These are phyloP conservation scores for Acleris sparsana DNA, from an alignment of 2,888 invertebrate genomes.

Conservation along the genomic window DNA sequence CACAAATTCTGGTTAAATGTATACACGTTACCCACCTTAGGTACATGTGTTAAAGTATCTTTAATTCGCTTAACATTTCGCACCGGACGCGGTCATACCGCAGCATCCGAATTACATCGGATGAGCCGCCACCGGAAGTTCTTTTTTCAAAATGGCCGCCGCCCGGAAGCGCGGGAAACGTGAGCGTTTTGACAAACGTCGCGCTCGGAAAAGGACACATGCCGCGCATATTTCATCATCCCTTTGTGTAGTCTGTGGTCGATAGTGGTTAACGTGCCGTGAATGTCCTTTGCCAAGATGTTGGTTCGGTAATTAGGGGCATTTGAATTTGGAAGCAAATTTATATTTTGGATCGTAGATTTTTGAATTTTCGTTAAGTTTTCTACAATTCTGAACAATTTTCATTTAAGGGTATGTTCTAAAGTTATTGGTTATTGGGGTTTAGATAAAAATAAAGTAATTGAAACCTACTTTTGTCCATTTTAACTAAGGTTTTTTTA, in stretches of 20 bases:
- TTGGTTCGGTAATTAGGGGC: constrained; percentile 40
- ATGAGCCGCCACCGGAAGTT: constrained; percentile 65
- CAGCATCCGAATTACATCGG: constrained; percentile 68
- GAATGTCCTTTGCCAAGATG: constrained; percentile 41
- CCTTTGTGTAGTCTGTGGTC: constrained; percentile 46
- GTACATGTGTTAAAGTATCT: constrained; percentile 54
- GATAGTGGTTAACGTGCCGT: constrained; percentile 42
- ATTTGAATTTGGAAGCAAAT: constrained; percentile 5
- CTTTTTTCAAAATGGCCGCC: constrained; percentile 79
- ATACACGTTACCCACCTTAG: constrained; percentile 19
- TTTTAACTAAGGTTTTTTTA: too few relatives aligned
- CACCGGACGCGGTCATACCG: constrained; percentile 67
- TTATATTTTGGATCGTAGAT: not conserved
- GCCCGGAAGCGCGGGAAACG: constrained; percentile 75
- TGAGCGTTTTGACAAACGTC: constrained; percentile 80
- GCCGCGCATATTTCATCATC: constrained; percentile 62
- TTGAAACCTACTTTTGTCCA: too few relatives aligned
- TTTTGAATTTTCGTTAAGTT: too few relatives aligned
- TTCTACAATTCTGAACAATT: too few relatives aligned
- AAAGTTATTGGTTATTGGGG: not conserved
- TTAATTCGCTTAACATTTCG: constrained; percentile 79
- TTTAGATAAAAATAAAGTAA: too few relatives aligned
- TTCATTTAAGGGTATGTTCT: too few relatives aligned
- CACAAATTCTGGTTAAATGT: not conserved
- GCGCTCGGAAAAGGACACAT: constrained; percentile 66